Percentiles rank a stretch among this genome's conserved stretches.
Conservation (phyloP, 2,113 vertebrate species). For the Hiodon tergisus region DNA sequence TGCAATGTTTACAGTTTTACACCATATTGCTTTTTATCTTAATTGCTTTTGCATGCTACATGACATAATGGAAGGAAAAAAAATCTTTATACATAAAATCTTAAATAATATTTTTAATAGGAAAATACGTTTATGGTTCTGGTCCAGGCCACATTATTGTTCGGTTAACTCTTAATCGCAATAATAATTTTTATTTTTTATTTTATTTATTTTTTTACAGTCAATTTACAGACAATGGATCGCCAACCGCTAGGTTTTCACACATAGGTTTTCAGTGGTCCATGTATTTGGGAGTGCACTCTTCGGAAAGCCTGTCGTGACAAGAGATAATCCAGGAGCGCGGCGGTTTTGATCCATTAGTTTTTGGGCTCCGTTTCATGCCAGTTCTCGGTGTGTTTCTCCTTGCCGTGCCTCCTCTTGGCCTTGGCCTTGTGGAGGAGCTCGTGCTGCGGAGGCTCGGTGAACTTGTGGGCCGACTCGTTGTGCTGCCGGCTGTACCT, state of each 20-base stretch:
- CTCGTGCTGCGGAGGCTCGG: slow-evolving; percentile 69
- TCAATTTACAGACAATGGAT: background rate
- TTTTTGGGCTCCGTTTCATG: slow-evolving; percentile 56
- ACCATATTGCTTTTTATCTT: slow-evolving; percentile 4
- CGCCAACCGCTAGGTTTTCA: background rate
- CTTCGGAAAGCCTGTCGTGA: slow-evolving; percentile 30
- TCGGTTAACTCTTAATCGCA: background rate
- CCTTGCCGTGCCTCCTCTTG: slow-evolving; percentile 75
- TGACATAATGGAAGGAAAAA: background rate
- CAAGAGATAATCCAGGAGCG: slow-evolving; percentile 43
- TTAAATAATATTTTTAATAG: slow-evolving; percentile 18
- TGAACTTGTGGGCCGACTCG: slow-evolving; percentile 78
- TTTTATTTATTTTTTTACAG: too few relatives aligned
- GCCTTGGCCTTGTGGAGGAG: slow-evolving; percentile 67
- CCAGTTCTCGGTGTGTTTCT: slow-evolving; percentile 77
- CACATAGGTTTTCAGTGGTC: background rate
- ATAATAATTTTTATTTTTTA: background rate
- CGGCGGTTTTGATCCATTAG: slow-evolving; percentile 29
- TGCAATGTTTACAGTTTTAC: slow-evolving; percentile 11
- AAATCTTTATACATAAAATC: slow-evolving; percentile 10
- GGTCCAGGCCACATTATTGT: background rate
- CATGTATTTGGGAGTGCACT: background rate
- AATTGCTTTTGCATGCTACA: slow-evolving; percentile 12
- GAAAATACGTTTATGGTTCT: background rate
- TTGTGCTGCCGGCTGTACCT: slow-evolving; percentile 85